Evolutionary conservation across 92 coral and sea anemone species (phyloP).

Genomic region (Galaxea fascicularis): DNA sequence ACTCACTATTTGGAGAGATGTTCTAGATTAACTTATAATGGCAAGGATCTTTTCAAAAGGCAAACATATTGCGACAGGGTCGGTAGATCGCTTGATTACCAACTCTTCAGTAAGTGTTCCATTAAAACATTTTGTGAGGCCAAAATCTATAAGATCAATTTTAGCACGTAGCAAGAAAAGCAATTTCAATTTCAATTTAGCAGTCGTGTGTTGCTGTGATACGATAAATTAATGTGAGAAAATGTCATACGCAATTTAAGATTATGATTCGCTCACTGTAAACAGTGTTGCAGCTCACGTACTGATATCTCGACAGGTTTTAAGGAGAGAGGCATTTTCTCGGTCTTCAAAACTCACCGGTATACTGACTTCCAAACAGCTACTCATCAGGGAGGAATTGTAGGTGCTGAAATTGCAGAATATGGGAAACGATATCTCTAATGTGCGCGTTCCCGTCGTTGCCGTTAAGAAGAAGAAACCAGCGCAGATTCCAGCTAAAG

Average conservation of each 20-base stretch:
- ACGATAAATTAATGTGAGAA: constrained; percentile 32
- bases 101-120: not conserved
- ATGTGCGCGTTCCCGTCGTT: constrained; percentile 11
- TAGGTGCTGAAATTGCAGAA: not conserved
- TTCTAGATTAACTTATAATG: not conserved
- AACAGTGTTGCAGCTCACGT: not conserved
- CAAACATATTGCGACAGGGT: not conserved
- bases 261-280: not conserved
- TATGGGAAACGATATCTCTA: constrained; percentile 44
- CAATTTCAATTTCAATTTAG: constrained; percentile 1
- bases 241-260: constrained; percentile 22
- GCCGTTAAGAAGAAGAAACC: constrained; percentile 2
- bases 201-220: constrained; percentile 17
- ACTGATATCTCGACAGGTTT: constrained; percentile 21
- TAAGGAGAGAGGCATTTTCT: not conserved
- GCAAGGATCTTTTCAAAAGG: not conserved
- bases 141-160: not conserved
- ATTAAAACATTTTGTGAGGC: not conserved
- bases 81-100: too few species aligned
- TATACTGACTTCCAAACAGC: not conserved
- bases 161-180: not conserved
- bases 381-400: not conserved
- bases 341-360: not conserved
- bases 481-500: constrained; percentile 23
- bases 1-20: not conserved